Evolutionary conservation across 2,888 invertebrate species (phyloP), one percentile per base, ranked within the genome.

Genomic region (Lymantria dispar): DNA sequence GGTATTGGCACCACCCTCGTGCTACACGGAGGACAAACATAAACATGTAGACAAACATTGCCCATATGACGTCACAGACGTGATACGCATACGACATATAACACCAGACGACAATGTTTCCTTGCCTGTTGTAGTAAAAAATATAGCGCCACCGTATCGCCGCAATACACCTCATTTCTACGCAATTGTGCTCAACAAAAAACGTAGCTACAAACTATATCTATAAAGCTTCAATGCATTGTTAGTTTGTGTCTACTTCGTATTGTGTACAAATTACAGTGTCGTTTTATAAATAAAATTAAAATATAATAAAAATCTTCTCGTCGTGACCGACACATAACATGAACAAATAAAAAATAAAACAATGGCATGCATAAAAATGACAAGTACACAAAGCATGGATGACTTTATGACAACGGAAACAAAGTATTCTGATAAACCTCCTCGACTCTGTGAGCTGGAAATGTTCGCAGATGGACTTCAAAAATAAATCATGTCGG

Each of bases 1-100:
- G 93, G 96, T 95, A 94, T 94, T 96, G 91, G 96, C 94, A 92
- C 96, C 97, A 94, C 96, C 96, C 94, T 96, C 96, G 94, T 96
- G 96, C 96, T 96, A 94, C 91, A 76, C 74, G 76, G 67, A 94
- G 94, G 93, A 93, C 93, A 93, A 93, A 93, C 92, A 92, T 78
- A 86, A 80, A 89, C 83, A 89, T 84, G 80, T 84, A 87, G 78
- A 86, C 85, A 85, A 73, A 83, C 84, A 84, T 78, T 70, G 77
- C 82, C 87, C 85, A 76, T 62, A 57, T 60, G 70, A 79, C 80
- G 79, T 72, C 80, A 86, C 82, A 83, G 71, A 70, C 69, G 73
- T 68, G 63, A 58, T 68, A 66, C 62, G 63, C 37, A 68, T 68
- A 72, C 62, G 62, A 70, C 64, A 68, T 54, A 47, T 49, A 53